Base-by-base conservation (phyloP, 1,140 invertebrate species). In the Harlomillsia oculata region DNA sequence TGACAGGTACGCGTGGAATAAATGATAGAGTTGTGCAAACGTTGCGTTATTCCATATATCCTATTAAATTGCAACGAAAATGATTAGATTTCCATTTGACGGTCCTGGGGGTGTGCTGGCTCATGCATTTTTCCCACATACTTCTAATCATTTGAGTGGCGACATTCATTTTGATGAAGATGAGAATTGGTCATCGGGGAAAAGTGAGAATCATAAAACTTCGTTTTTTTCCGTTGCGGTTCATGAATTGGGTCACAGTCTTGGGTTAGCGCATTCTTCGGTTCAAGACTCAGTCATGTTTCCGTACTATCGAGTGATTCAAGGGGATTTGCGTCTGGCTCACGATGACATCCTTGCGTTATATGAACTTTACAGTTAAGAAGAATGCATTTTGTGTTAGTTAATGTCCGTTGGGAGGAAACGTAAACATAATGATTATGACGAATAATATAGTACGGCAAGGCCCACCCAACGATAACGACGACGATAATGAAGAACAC, bases 91-190 rank as follows among this genome's bases (percentile, higher is more conserved):
- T 73, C 83, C 87, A 36, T 92, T 93, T 70, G 89, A 93, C 75
- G 89, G 89, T 9, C 81, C 79, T 67, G 89, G 89, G 25, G 79
- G 82, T 56, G 83, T 91, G 59, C 76, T 95, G 66, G 91, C 91
- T 18, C 91, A 96, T 72, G 91, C 90, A 37, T 96, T 91, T 74
- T 94, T 89, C 69, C 90, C 90, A 1, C 82, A 81, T 3, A 76
- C 82, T n/a, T 85, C 85, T 25, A 66, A 65, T 28, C 69, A 72
- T 5, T 71, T 71, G 28, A 78, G 78, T n/a, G 88, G 89, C 25
- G 89, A 94, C 69, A 87, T 84, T 1, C 91, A 96, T 71, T 94
- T 94, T 65, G 92, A 96, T 70, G 86, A 85, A 43, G 87, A 90
- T 36, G 91, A 96, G 73, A 41, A 58, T 20, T 62, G 55, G 60